Base-by-base conservation (phyloP, 2,113 vertebrate species). In the Piaya cayana region DNA sequence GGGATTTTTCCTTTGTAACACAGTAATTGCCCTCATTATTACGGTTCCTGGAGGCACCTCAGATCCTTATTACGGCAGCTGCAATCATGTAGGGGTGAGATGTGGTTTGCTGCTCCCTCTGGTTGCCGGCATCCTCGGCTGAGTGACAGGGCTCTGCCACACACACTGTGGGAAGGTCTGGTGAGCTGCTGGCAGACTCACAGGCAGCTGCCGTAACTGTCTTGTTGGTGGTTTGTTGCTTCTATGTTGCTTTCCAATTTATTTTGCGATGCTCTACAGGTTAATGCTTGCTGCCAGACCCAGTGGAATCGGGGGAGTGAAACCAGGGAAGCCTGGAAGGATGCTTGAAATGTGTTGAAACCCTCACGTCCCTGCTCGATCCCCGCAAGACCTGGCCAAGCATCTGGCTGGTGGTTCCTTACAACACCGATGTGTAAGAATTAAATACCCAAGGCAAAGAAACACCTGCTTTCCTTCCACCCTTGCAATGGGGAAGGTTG, bases 11-110 rank as follows among this genome's bases (percentile, higher is more conserved):
- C 1, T 92, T 93, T 91, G 58, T 91, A 79, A 55, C 3, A 18
- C 3, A 8, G 74, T 95, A 95, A 97, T 92, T 94, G 70, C 36
- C 74, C 81, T 95, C 86, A 89, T 96, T 97, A 95, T 89, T 91
- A 67, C n/a, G 53, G 62, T 13, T 95, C 93, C 94, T 97, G 89
- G 77, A 86, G 95, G 91, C 65, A 93, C 55, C 93, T 92, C 27
- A 2, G 36, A 42, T 93, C 70, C 81, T 68, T 76, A 64, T 79
- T 78, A 92, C 2, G 2, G 89, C 65, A 92, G 86, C 83, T 76
- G 89, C 64, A 56, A 5, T 25, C 0, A 0, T 34, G 53, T 19
- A 62, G 62, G 69, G 81, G 53, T 36, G 80, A 82, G 93, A 67
- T 45, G 72, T 1, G 27, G 58, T 69, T 87, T 85, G 77, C 65